These are phyloP conservation scores for Cryptus viduatorius DNA, from an alignment of 2,888 invertebrate species.

Conservation along the genomic window DNA sequence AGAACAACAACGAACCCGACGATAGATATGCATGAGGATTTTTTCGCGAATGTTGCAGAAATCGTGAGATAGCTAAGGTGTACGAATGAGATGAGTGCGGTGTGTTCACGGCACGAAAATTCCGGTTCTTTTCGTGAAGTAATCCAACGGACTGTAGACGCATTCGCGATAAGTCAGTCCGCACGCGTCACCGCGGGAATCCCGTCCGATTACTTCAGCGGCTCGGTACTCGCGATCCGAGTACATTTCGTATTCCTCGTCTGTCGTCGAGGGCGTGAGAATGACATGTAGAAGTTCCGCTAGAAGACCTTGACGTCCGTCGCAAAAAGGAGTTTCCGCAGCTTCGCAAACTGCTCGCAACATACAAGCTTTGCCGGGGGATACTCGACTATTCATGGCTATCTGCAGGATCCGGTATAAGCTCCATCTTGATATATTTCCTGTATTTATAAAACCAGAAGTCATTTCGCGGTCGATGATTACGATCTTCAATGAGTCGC, in stretches of 20 bases:
- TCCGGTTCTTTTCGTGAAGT: slow-evolving; percentile 84
- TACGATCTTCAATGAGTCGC: too few relatives aligned
- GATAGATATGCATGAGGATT: not conserved
- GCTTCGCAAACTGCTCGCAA: slow-evolving; percentile 92
- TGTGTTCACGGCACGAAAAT: not conserved
- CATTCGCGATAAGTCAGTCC: slow-evolving; percentile 88
- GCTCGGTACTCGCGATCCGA: slow-evolving; percentile 90
- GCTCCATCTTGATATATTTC: slow-evolving; percentile 86
- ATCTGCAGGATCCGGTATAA: slow-evolving; percentile 88
- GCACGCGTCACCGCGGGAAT: slow-evolving; percentile 81
- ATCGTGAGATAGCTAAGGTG: not conserved
- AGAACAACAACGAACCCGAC: too few relatives aligned
- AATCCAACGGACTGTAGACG: slow-evolving; percentile 86
- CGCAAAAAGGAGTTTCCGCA: slow-evolving; percentile 89
- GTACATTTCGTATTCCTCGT: slow-evolving; percentile 87
- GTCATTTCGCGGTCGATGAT: slow-evolving; percentile 23
- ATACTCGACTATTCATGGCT: slow-evolving; percentile 84
- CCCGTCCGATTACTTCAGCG: slow-evolving; percentile 86
- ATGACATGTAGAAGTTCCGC: slow-evolving; percentile 91
- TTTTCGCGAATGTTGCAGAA: not conserved
- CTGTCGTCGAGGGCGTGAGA: slow-evolving; percentile 90
- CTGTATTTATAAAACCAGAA: slow-evolving; percentile 17
- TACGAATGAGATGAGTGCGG: too few relatives aligned
- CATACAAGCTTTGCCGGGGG: slow-evolving; percentile 87
- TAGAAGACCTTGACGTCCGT: slow-evolving; percentile 90